Base-by-base conservation (phyloP, 2,113 vertebrate genomes). In the Trichechus manatus region DNA sequence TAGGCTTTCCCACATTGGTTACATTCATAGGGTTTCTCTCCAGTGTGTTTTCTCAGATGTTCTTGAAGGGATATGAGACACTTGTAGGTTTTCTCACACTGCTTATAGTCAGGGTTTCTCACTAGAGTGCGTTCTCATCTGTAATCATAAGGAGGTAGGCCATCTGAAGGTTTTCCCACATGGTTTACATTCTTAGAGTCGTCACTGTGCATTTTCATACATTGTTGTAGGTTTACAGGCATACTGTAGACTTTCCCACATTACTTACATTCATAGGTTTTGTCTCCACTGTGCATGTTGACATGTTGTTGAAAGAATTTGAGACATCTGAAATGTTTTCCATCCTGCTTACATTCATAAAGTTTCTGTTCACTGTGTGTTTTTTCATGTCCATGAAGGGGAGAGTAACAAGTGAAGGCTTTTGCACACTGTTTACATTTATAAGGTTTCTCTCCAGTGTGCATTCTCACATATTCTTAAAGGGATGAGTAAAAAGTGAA, bases 151-250 rank as follows among this genome's bases (percentile, higher is more conserved):
- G 23, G 80, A 89, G 2, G 66, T 74, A 2, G 83, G 85, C 13
- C 89, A 81, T 19, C 88, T 79, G 42, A 93, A 97, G 10, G 89
- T 56, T 22, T 96, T 93, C 17, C 88, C 95, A 64, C 94, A 96
- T 6, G 92, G 83, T 17, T 86, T 92, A 75, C 95, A 97, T 23
- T 91, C 86, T 33, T 79, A 95, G 47, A 83, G 22, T 64, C 61
- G 4, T 2, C 61, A 64, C 23, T 22, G 61, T 27, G 23, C 27
- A 22, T 27, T 6, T 25, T 25, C 61, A 64, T 3, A 25, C 23
- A 22, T 2, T 64, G 61, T 64, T 27, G 61, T 2, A 64, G 61
- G 61, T 9, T 64, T 22, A 7, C 17, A 64, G 61, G 27, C 23
- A 64, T 27, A 64, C 61, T 27, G 61, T 19, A 64, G 61, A 64